A percentile compares a stretch with the other conserved stretches of the same genome.
These are phyloP conservation scores for Beroe forskalii DNA, from an alignment of 37 sponge, comb jelly and placozoan species.

Conservation along the genomic window DNA sequence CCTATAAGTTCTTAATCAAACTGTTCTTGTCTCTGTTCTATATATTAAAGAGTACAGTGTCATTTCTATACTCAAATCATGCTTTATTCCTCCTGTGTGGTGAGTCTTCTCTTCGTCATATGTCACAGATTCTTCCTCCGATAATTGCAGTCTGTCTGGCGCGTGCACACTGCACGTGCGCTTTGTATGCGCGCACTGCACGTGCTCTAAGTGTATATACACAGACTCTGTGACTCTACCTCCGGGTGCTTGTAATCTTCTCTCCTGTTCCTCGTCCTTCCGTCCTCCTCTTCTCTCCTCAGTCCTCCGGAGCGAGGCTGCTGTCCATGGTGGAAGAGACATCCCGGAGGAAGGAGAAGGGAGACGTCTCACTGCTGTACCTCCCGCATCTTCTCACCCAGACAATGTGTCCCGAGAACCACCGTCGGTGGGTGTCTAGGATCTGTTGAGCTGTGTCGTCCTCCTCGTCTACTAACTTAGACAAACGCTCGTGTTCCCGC, in stretches of 20 bases:
- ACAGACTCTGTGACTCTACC: too few relatives aligned
- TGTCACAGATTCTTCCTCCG: too few relatives aligned
- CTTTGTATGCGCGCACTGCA: too few relatives aligned
- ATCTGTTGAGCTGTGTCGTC: conserved; percentile 19
- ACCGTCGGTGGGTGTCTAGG: conserved; percentile 37
- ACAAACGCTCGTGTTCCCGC: background rate
- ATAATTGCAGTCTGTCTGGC: too few relatives aligned
- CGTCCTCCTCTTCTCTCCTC: background rate
- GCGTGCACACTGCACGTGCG: background rate
- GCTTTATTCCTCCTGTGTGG: too few relatives aligned
- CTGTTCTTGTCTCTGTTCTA: too few relatives aligned
- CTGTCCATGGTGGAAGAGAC: conserved; percentile 37
- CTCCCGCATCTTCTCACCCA: conserved; percentile 47
- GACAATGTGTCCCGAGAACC: conserved; percentile 59
- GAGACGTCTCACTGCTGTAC: conserved; percentile 51
- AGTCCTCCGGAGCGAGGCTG: conserved; percentile 8
- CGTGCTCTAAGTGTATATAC: too few relatives aligned
- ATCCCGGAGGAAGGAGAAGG: conserved; percentile 24
- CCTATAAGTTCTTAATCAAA: too few relatives aligned
- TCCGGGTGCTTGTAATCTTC: too few relatives aligned
- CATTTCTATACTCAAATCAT: too few relatives aligned
- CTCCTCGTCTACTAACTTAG: background rate
- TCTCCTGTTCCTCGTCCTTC: background rate
- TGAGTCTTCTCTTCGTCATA: too few relatives aligned
- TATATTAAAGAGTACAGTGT: too few relatives aligned